phyloP scores from a whole-genome alignment of 92 coral and sea anemone genomes.

The Epizoanthus rinbou region DNA sequence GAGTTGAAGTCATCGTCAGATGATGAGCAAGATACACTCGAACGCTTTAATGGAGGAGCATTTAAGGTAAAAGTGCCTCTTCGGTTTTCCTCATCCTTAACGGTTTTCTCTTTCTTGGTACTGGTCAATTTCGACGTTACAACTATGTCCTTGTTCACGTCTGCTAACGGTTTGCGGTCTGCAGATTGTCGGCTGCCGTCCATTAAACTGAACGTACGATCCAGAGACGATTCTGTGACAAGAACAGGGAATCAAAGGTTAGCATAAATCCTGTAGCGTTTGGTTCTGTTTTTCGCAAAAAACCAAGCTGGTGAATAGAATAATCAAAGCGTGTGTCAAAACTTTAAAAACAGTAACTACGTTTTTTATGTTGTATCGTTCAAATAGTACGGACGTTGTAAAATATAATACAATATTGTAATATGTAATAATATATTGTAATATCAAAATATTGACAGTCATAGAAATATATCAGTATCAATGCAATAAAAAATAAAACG shows the following conservation, averaged over 20 bases:
- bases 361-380: too few relatives aligned
- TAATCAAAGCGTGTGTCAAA: too few relatives aligned
- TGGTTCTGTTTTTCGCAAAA: neutral
- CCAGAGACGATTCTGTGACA: constrained; percentile 7
- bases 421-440: too few relatives aligned
- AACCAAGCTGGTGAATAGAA: neutral
- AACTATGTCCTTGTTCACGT: constrained; percentile 1
- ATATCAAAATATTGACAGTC: too few relatives aligned
- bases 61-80: constrained; percentile 21
- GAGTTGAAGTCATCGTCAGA: constrained; percentile 6
- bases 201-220: constrained; percentile 17
- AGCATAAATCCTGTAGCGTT: neutral
- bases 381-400: too few relatives aligned
- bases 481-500: too few relatives aligned
- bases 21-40: neutral
- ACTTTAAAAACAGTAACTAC: too few relatives aligned
- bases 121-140: neutral
- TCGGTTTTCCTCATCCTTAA: constrained; percentile 12
- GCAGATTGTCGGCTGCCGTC: constrained; percentile 1
- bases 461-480: too few relatives aligned
- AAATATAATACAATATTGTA: too few relatives aligned
- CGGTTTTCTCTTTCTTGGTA: neutral
- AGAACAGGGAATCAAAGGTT: neutral
- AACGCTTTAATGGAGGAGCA: constrained; percentile 13
- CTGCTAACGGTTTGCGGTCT: constrained; percentile 22